A percentile compares a stretch with the other conserved stretches of the same genome.
phyloP scores from a whole-genome alignment of 2,888 invertebrate genomes.

The Hedychridium roseum region DNA sequence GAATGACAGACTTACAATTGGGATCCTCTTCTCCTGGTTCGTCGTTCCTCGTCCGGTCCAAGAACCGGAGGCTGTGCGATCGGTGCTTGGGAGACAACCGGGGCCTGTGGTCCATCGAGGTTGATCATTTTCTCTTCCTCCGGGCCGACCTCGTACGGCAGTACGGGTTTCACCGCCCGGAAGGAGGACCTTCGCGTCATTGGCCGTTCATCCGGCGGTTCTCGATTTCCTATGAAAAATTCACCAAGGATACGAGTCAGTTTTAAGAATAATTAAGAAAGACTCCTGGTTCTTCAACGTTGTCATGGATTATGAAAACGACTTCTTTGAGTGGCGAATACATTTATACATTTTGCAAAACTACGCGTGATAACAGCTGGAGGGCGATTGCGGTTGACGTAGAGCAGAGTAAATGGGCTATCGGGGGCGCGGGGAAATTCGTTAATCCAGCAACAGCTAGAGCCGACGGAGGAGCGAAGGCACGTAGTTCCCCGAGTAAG shows the following conservation, averaged over 20 bases:
- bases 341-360: too few species aligned
- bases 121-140: constrained; percentile 59
- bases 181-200: constrained; percentile 61
- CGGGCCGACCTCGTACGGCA: constrained; percentile 53
- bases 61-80: constrained; percentile 69
- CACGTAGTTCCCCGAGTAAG: constrained; percentile 25
- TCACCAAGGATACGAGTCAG: too few species aligned
- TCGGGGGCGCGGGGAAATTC: too few species aligned
- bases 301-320: too few species aligned
- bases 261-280: too few species aligned
- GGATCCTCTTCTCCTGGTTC: constrained; percentile 80
- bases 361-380: too few species aligned
- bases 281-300: too few species aligned
- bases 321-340: too few species aligned
- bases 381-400: too few species aligned
- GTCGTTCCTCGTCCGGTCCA: constrained; percentile 77
- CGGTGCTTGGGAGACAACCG: constrained; percentile 64
- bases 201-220: constrained; percentile 46
- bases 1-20: constrained; percentile 84
- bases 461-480: too few species aligned
- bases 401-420: too few species aligned
- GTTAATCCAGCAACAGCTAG: too few species aligned
- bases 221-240: constrained; percentile 45
- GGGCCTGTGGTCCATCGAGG: constrained; percentile 68
- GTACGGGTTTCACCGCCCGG: constrained; percentile 53